These are phyloP conservation scores for Epizoanthus ramosus DNA, from an alignment of 92 coral and sea anemone genomes.

Conservation along the genomic window DNA sequence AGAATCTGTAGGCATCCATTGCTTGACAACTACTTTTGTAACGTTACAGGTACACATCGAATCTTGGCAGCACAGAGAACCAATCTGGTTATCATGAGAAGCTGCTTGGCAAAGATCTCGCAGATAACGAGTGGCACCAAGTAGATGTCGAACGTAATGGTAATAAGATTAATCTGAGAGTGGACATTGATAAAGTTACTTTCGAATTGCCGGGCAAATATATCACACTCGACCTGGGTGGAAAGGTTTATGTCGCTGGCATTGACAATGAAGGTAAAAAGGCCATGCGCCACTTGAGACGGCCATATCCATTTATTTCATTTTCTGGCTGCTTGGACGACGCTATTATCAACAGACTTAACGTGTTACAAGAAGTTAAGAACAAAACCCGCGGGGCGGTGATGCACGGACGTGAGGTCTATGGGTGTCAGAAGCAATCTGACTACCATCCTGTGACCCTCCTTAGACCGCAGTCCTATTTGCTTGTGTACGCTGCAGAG, in stretches of 20 bases:
- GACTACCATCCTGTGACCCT: slow-evolving; percentile 73
- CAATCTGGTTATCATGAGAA: slow-evolving; percentile 65
- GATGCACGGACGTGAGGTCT: slow-evolving; percentile 48
- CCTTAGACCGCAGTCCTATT: slow-evolving; percentile 62
- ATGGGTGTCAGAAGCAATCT: slow-evolving; percentile 32
- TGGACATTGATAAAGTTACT: slow-evolving; percentile 40
- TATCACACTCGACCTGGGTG: slow-evolving; percentile 57
- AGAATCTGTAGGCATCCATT: not conserved
- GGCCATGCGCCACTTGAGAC: slow-evolving; percentile 29
- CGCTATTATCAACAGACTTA: slow-evolving; percentile 45
- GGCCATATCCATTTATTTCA: slow-evolving; percentile 46
- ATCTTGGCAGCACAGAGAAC: slow-evolving; percentile 53
- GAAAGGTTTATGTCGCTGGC: slow-evolving; percentile 71
- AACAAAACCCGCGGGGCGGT: slow-evolving; percentile 35
- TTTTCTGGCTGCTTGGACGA: slow-evolving; percentile 87
- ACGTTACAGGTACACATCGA: slow-evolving; percentile 67
- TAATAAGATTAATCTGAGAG: slow-evolving; percentile 34
- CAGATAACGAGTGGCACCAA: slow-evolving; percentile 91
- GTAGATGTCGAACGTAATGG: slow-evolving; percentile 59
- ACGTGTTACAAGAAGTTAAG: slow-evolving; percentile 53
- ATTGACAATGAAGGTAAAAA: slow-evolving; percentile 50
- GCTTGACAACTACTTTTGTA: not conserved
- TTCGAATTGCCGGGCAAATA: slow-evolving; percentile 56
- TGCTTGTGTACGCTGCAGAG: slow-evolving; percentile 48
- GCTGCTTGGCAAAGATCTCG: slow-evolving; percentile 61